Evolutionary conservation across 2,113 vertebrate species (phyloP).

Genomic region (Oncorhynchus mykiss): DNA sequence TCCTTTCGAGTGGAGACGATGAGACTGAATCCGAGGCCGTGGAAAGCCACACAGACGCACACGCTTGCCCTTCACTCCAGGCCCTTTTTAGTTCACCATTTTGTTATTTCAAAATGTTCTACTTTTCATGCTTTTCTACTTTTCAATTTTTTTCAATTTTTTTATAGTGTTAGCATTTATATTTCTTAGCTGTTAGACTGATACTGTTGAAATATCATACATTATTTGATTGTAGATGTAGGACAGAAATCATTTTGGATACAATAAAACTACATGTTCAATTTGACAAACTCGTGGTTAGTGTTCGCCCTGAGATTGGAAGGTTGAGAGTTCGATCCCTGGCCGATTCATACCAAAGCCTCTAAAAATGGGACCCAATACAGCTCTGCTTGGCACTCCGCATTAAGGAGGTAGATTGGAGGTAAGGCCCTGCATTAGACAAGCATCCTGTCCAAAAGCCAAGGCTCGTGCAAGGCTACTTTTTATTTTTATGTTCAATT

Average conservation of each 20-base stretch:
- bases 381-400: too few relatives aligned
- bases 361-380: too few relatives aligned
- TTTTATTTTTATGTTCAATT: neutral
- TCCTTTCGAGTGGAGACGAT: constrained; percentile 21
- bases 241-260: too few relatives aligned
- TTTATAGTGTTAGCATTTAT: neutral
- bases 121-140: too few relatives aligned
- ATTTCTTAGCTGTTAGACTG: neutral
- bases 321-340: too few relatives aligned
- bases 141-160: neutral
- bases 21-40: constrained; percentile 11
- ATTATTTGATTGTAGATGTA: neutral
- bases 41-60: neutral
- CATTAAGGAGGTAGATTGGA: too few relatives aligned
- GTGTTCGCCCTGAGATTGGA: too few relatives aligned
- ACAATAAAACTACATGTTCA: neutral
- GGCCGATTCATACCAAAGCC: too few relatives aligned
- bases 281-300: too few relatives aligned
- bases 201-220: neutral
- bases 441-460: too few relatives aligned
- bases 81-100: neutral
- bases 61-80: neutral
- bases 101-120: neutral
- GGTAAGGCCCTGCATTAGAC: too few relatives aligned
- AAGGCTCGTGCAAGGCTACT: too few relatives aligned